phyloP scores from a whole-genome alignment of 2,797 vertebrate species.

The Cossypha polioptera region DNA sequence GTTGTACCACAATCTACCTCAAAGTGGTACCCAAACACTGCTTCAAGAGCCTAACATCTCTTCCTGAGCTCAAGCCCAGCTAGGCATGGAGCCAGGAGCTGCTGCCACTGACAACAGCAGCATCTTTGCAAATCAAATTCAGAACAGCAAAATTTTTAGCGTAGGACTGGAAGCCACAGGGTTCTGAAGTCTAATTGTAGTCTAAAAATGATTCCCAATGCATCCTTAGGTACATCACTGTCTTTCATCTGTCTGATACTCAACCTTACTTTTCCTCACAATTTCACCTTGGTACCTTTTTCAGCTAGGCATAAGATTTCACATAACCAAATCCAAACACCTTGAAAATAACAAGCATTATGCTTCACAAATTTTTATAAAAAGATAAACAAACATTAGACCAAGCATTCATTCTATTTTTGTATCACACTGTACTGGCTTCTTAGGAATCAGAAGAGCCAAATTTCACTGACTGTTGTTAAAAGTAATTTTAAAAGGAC shows the following conservation, averaged over 20 bases:
- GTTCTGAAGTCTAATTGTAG: neutral
- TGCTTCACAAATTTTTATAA: neutral
- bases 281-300: neutral
- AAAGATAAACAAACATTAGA: neutral
- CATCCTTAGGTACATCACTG: neutral
- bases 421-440: neutral
- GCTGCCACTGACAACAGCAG: neutral
- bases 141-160: neutral
- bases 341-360: neutral
- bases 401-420: neutral
- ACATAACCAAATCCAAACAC: neutral
- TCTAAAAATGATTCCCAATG: neutral
- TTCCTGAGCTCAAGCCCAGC: neutral
- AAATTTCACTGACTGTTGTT: rapidly evolving
- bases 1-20: neutral
- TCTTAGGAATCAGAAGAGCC: neutral
- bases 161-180: neutral
- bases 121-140: slow-evolving; percentile 20
- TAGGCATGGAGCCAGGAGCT: neutral
- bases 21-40: slow-evolving; percentile 27
- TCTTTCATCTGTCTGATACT: neutral
- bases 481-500: neutral
- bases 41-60: neutral
- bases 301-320: neutral
- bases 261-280: neutral